Evolutionary conservation across 2,888 invertebrate species (phyloP).

Genomic region (Spialia ferax): DNA sequence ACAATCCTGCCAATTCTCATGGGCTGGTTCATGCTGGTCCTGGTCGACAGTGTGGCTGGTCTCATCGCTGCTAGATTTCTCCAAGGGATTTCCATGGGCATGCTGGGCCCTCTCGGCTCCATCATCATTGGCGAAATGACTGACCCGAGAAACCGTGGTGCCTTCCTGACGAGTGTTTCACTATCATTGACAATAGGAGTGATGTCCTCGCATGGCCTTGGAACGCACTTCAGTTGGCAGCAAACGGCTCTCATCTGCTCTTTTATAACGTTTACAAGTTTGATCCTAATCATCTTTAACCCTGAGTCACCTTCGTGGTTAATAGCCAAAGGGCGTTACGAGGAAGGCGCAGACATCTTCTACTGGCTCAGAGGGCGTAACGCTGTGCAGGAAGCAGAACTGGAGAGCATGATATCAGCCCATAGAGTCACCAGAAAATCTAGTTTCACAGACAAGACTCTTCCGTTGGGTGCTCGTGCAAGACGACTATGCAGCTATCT

Average conservation of each 20-base stretch:
- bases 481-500: constrained; percentile 61
- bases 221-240: constrained; percentile 87
- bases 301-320: constrained; percentile 91
- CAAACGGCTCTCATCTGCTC: constrained; percentile 83
- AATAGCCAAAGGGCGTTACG: constrained; percentile 83
- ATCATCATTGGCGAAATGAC: constrained; percentile 88
- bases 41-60: constrained; percentile 74
- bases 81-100: constrained; percentile 85
- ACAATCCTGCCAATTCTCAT: constrained; percentile 81
- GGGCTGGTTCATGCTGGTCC: constrained; percentile 87
- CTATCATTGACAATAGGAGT: constrained; percentile 88
- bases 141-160: constrained; percentile 87
- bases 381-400: constrained; percentile 69
- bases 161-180: constrained; percentile 87
- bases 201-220: constrained; percentile 87
- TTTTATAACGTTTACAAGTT: constrained; percentile 78
- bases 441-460: constrained; percentile 58
- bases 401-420: constrained; percentile 77
- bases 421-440: constrained; percentile 70
- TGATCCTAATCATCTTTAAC: constrained; percentile 82
- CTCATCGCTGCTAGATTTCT: constrained; percentile 83
- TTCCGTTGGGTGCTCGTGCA: constrained; percentile 54
- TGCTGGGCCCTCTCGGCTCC: constrained; percentile 83
- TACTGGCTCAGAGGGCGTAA: constrained; percentile 80
- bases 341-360: constrained; percentile 86